Conservation (phyloP, 2,888 invertebrate species). For the Erebia epiphron region DNA sequence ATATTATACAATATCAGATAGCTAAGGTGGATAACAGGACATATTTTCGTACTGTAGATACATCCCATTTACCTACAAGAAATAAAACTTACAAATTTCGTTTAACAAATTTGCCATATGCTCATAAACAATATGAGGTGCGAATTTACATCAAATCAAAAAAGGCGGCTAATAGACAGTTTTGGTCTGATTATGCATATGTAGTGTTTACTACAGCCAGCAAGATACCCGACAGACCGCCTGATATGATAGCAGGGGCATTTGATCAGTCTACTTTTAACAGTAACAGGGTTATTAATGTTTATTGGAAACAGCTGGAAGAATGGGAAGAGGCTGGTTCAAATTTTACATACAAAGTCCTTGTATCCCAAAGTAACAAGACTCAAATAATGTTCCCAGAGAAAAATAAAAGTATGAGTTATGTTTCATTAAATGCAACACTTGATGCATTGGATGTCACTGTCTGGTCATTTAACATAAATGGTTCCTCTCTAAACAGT, state of each 20-base stretch:
- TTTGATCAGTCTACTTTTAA: conserved; percentile 85
- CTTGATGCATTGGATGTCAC: conserved; percentile 72
- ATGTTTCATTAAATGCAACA: conserved; percentile 83
- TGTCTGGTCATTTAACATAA: conserved; percentile 84
- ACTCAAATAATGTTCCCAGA: conserved; percentile 67
- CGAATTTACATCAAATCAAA: conserved; percentile 86
- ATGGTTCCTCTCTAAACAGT: conserved; percentile 81
- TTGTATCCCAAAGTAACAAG: conserved; percentile 59
- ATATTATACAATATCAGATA: conserved; percentile 75
- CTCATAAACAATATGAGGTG: conserved; percentile 88
- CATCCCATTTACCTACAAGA: conserved; percentile 56
- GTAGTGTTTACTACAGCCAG: conserved; percentile 84
- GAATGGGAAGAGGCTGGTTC: conserved; percentile 88
- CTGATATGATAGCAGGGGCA: conserved; percentile 87
- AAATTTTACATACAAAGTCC: conserved; percentile 87
- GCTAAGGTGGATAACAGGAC: conserved; percentile 72
- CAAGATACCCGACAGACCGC: conserved; percentile 85
- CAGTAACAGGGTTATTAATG: conserved; percentile 83
- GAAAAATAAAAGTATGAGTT: conserved; percentile 82
- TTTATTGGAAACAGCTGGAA: conserved; percentile 91
- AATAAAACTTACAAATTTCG: conserved; percentile 67
- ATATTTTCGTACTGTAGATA: conserved; percentile 69
- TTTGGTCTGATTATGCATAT: conserved; percentile 88
- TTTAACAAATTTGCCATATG: conserved; percentile 84
- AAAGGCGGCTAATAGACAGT: conserved; percentile 76